Percentiles rank a stretch among this genome's conserved stretches.
phyloP scores from a whole-genome alignment of 2,113 vertebrate genomes.

The Polypterus senegalus region DNA sequence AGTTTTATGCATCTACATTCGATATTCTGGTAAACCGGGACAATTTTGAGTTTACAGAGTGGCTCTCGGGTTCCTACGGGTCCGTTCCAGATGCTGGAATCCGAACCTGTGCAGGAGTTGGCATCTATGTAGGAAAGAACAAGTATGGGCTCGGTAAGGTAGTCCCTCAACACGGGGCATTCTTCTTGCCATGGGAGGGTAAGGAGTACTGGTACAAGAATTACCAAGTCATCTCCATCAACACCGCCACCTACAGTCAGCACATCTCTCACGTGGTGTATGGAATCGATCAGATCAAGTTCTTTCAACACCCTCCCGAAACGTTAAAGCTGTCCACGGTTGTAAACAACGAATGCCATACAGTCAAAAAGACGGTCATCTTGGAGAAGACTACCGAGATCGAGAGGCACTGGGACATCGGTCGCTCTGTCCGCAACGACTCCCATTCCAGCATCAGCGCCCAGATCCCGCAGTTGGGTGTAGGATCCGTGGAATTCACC shows the following conservation, averaged over 20 bases:
- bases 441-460: neutral
- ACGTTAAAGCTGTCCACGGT: neutral
- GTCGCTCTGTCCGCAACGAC: neutral
- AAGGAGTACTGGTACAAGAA: slow-evolving; percentile 3
- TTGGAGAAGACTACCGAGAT: neutral
- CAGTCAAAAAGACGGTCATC: slow-evolving; percentile 2
- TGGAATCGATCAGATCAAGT: neutral
- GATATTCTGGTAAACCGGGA: slow-evolving; percentile 8
- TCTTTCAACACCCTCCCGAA: neutral
- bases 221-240: slow-evolving; percentile 8
- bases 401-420: slow-evolving; percentile 5
- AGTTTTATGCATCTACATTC: neutral
- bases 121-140: slow-evolving; percentile 3
- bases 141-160: slow-evolving; percentile 12
- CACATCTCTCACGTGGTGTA: neutral
- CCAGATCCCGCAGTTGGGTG: neutral
- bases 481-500: neutral
- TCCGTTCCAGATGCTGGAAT: neutral
- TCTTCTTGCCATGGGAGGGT: slow-evolving; percentile 2
- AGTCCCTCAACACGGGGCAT: neutral
- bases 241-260: slow-evolving; percentile 6
- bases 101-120: slow-evolving; percentile 1
- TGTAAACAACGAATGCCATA: slow-evolving; percentile 1
- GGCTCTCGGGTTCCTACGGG: neutral
- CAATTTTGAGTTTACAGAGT: slow-evolving; percentile 6